Conservation (phyloP, 2,797 vertebrate genomes). For the Pampus argenteus region DNA sequence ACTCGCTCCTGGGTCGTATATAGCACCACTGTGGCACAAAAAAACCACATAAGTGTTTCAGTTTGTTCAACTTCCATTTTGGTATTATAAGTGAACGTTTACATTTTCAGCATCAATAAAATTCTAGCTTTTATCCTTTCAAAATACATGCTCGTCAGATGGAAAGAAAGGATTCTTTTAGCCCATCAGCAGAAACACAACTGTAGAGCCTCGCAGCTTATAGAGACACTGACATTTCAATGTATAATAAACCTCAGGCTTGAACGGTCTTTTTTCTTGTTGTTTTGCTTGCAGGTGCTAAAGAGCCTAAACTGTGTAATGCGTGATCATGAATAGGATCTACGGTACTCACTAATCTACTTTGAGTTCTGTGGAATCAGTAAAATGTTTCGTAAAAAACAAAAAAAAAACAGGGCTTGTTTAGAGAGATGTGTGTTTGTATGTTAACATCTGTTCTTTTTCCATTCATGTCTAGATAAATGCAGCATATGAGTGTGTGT, state of each 20-base stretch:
- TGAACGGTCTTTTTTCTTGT: conserved; percentile 8
- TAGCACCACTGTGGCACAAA: conserved; percentile 6
- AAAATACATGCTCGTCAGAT: conserved; percentile 5
- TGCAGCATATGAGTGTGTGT: no score
- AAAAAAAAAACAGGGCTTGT: conserved; percentile 4
- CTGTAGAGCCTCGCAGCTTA: not conserved
- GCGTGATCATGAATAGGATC: conserved; percentile 46
- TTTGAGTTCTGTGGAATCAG: conserved; percentile 43
- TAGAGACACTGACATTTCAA: conserved; percentile 3
- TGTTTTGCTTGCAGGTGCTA: not conserved
- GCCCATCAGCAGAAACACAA: not conserved
- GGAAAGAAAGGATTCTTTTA: conserved; percentile 6
- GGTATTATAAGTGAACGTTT: conserved; percentile 15
- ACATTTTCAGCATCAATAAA: conserved; percentile 40
- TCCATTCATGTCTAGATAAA: not conserved
- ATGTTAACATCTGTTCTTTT: not conserved
- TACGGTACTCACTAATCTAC: conserved; percentile 59
- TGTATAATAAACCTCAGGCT: conserved; percentile 18
- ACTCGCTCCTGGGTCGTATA: not conserved
- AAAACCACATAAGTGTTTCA: conserved; percentile 32
- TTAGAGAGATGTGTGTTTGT: conserved; percentile 12
- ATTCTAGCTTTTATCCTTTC: conserved; percentile 8
- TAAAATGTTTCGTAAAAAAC: conserved; percentile 36
- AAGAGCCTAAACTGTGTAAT: conserved; percentile 22
- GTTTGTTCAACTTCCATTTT: conserved; percentile 15